A percentile compares a stretch with the other conserved stretches of the same genome.
These are phyloP conservation scores for Orthosia gothica DNA, from an alignment of 2,888 invertebrate genomes.

Conservation along the genomic window DNA sequence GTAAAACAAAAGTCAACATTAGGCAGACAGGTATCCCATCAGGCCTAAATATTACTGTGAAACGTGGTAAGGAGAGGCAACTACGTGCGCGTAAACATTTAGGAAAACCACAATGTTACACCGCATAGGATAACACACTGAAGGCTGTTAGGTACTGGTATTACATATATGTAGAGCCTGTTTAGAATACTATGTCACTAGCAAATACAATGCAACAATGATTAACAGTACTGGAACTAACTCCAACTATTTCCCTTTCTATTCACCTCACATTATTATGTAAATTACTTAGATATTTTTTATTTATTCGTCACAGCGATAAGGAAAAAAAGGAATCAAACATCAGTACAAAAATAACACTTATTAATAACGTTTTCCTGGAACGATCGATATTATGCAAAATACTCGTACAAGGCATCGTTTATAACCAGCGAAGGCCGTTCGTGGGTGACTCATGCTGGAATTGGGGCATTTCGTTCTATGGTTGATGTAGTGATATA, in stretches of 20 bases:
- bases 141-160: neutral
- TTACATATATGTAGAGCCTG: conserved; percentile 8
- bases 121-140: neutral
- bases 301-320: conserved; percentile 21
- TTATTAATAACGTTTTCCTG: conserved; percentile 71
- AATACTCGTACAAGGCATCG: conserved; percentile 79
- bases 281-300: conserved; percentile 20
- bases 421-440: conserved; percentile 85
- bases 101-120: neutral
- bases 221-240: conserved; percentile 12
- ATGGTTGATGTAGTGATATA: conserved; percentile 50
- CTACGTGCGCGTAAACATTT: neutral
- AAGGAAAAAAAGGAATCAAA: conserved; percentile 52
- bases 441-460: conserved; percentile 74
- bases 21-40: no score
- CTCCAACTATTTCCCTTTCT: neutral
- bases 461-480: conserved; percentile 82
- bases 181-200: conserved; percentile 11
- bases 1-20: no score
- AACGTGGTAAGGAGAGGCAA: neutral
- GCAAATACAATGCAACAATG: conserved; percentile 11
- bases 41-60: neutral
- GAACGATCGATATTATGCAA: conserved; percentile 85
- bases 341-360: conserved; percentile 64
- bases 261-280: neutral